Evolutionary conservation across 2,113 vertebrate genomes (phyloP).

Genomic region (Panurus biarmicus): DNA sequence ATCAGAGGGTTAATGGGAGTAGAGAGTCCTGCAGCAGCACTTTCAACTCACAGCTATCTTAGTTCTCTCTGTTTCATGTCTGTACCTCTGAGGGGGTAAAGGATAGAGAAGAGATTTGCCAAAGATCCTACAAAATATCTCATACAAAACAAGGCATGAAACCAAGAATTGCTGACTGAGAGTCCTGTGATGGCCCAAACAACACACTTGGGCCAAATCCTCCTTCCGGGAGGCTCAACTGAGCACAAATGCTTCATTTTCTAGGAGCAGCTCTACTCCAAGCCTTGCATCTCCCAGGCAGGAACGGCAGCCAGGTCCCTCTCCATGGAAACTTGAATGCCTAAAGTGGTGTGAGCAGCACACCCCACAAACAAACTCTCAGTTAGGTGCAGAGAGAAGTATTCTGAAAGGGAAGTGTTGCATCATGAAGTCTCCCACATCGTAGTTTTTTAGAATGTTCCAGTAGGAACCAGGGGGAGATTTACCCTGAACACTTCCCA

Average conservation of each 20-base stretch:
- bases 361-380: background rate
- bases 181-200: background rate
- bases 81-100: background rate
- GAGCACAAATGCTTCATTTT: background rate
- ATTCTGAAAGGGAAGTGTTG: background rate
- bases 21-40: background rate
- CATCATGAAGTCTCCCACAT: background rate
- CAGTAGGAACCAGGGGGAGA: background rate
- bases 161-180: background rate
- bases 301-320: background rate
- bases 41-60: background rate
- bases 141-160: background rate
- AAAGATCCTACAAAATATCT: background rate
- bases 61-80: background rate
- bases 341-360: background rate
- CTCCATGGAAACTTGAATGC: constrained; percentile 8
- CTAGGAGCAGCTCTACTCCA: background rate
- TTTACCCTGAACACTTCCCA: background rate
- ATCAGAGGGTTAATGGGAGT: background rate
- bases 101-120: background rate
- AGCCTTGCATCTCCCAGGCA: background rate
- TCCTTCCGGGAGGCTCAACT: background rate
- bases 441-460: background rate
- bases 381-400: background rate
- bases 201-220: background rate